Evolutionary conservation across 2,113 vertebrate genomes (phyloP).

Genomic region (Microcebus griseorufus): DNA sequence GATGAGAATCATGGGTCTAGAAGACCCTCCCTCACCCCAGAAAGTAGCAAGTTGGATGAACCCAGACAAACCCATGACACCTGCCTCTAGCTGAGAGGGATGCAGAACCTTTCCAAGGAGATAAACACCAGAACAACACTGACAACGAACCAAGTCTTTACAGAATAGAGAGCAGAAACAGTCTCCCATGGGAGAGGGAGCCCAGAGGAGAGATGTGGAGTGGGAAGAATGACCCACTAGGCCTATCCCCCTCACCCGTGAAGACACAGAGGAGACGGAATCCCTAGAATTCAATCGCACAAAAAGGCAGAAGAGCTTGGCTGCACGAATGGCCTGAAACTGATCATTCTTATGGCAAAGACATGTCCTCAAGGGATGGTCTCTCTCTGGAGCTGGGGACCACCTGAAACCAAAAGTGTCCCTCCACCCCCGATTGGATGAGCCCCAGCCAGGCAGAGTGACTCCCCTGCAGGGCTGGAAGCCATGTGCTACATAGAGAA

Average conservation of each 20-base stretch:
- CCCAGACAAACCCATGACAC: background rate
- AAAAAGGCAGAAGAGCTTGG: background rate
- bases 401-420: background rate
- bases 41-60: background rate
- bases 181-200: background rate
- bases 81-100: background rate
- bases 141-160: background rate
- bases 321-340: background rate
- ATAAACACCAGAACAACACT: background rate
- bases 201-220: background rate
- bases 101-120: background rate
- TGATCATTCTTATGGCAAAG: background rate
- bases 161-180: background rate
- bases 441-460: background rate
- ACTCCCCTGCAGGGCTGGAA: background rate
- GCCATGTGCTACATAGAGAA: background rate
- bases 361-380: background rate
- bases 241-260: background rate
- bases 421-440: background rate
- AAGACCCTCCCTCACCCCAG: background rate
- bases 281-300: background rate
- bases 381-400: background rate
- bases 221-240: background rate
- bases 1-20: background rate
- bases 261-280: background rate